These are phyloP conservation scores for Ctena decussata DNA, from an alignment of 2,888 invertebrate species.

Conservation along the genomic window DNA sequence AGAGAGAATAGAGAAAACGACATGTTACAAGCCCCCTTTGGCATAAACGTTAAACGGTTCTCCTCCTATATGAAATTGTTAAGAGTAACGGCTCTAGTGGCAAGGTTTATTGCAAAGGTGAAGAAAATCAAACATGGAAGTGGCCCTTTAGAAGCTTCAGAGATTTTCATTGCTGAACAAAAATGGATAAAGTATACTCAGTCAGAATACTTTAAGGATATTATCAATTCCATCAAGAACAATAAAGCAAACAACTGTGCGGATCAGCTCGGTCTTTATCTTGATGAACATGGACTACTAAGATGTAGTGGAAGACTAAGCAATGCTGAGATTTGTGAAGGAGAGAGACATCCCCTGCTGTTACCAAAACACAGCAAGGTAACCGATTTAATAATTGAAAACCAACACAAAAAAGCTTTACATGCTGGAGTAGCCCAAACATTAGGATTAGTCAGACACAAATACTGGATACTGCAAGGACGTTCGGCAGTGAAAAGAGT, in stretches of 20 bases:
- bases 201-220: background rate
- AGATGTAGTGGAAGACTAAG: conserved; percentile 12
- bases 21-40: background rate
- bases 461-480: no score
- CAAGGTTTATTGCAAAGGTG: conserved; percentile 16
- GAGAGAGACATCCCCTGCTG: conserved; percentile 14
- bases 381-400: background rate
- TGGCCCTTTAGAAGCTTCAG: background rate
- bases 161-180: conserved; percentile 3
- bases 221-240: background rate
- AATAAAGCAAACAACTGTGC: background rate
- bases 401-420: no score
- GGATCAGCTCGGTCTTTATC: conserved; percentile 11
- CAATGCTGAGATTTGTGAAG: conserved; percentile 1
- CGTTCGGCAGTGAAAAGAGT: conserved; percentile 19
- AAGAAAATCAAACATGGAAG: no score
- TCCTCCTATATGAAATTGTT: conserved; percentile 6
- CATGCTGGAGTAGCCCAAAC: no score
- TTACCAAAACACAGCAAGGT: background rate
- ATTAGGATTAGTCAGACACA: background rate
- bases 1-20: background rate
- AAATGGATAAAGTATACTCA: conserved; percentile 3
- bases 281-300: conserved; percentile 5
- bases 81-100: conserved; percentile 13
- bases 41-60: background rate